Percentiles rank a stretch among this genome's conserved stretches.
Evolutionary conservation across 2,888 invertebrate genomes (phyloP).

Genomic region (Eucriotettix oculatus): DNA sequence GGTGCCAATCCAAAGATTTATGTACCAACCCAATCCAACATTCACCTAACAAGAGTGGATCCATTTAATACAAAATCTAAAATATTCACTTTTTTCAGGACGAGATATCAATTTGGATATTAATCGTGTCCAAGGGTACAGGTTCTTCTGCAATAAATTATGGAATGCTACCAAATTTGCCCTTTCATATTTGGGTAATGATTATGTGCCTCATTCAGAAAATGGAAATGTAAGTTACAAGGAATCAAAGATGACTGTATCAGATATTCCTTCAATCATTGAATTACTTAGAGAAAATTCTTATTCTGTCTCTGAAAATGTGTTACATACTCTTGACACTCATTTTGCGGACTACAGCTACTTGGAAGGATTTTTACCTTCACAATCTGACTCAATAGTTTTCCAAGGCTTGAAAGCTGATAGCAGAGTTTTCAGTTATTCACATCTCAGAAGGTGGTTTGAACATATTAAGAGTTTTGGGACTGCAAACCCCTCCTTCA

Average conservation of each 20-base stretch:
- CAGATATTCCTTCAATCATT: background rate
- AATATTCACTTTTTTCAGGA: slow-evolving; percentile 27
- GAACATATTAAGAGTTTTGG: slow-evolving; percentile 24
- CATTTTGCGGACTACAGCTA: slow-evolving; percentile 27
- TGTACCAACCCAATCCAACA: too few species aligned
- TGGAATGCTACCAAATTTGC: slow-evolving; percentile 98
- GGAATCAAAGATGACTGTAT: too few species aligned
- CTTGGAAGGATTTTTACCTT: slow-evolving; percentile 26
- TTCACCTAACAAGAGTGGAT: too few species aligned
- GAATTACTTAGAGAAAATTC: background rate
- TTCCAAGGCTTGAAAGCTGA: slow-evolving; percentile 16
- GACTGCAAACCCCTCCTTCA: background rate
- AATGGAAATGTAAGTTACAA: slow-evolving; percentile 2
- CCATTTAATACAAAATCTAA: too few species aligned
- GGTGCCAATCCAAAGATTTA: too few species aligned
- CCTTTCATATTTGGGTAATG: slow-evolving; percentile 28
- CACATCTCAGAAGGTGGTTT: slow-evolving; percentile 27
- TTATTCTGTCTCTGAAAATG: background rate
- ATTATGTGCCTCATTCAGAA: slow-evolving; percentile 12
- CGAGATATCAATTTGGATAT: slow-evolving; percentile 96
- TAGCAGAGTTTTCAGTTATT: slow-evolving; percentile 16
- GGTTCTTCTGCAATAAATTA: slow-evolving; percentile 95
- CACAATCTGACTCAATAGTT: slow-evolving; percentile 25
- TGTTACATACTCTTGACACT: slow-evolving; percentile 20
- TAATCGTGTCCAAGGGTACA: slow-evolving; percentile 78